Evolutionary conservation across 2,888 invertebrate genomes (phyloP), one percentile per base, ranked within the genome.

Genomic region (Hedychridium roseum): DNA sequence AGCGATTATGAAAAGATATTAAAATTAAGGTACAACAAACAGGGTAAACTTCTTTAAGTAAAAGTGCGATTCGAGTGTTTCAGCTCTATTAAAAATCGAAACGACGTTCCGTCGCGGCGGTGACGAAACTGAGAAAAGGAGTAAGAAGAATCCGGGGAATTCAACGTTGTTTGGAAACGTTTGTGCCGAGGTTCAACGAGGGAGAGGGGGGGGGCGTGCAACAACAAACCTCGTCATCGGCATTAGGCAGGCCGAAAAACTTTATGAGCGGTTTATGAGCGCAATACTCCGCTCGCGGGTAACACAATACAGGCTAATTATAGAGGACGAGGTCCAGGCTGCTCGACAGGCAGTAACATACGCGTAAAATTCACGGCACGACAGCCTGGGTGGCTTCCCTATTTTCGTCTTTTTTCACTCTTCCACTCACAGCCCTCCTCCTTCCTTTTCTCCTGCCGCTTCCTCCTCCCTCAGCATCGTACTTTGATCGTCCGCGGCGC

Each of bases 271-370:
- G 64, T 70, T 71, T 71, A 70, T 62, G 69, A 68, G 70, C 66
- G 66, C 65, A 66, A 66, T 70, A 74, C 73, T 74, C 70, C 66
- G 60, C 67, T 60, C 60, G 64, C 54, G 67, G 66, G 71, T 74
- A 74, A 75, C 72, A 74, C 73, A 76, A 76, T 74, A 69, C 71
- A 57, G 65, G 68, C 70, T 76, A 76, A 76, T 75, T 75, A 75
- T 75, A 76, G 76, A 72, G 63, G 54, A 69, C 60, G 63, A 61
- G 61, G 61, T 67, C 59, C 62, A 56, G 60, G 58, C 58, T 61
- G 66, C 57, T 47, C 56, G 63, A 57, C 64, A 60, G 53, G 64
- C 65, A 71, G 70, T 64, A 68, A 70, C 64, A 65, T 66, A 66
- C 61, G 63, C 64, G 69, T 67, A 66, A 71, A 73, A 70, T 61